Evolutionary conservation across 2,888 invertebrate genomes (phyloP), one percentile per base, ranked within the genome.

Genomic region (Drosophila borborema): DNA sequence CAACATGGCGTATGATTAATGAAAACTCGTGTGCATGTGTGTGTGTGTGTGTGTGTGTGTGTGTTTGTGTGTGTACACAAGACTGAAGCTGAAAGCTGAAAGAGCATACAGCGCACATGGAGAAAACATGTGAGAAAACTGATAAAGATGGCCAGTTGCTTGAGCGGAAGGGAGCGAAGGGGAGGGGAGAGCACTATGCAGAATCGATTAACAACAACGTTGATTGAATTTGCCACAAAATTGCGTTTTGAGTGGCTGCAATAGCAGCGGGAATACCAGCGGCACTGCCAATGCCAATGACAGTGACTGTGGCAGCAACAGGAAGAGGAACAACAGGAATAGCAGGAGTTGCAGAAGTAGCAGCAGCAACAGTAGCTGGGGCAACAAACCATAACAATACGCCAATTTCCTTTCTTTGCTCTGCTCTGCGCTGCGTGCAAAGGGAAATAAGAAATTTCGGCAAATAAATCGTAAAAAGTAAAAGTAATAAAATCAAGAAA

Each of bases 381-480:
- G 48, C 49, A 64, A 40, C 40, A 46, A 65, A 55, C 74, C 71
- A 77, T 78, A 78, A 79, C 79, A 79, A 72, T 72, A 64, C 69
- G 71, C 67, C 76, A 70, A 87, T 79, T 84, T 81, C 72, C 79
- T 79, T 72, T 73, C 43, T 9, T 58, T 18, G 31, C 28, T 58
- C 56, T 63, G 5, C 18, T 60, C 63, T 60, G 56, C 43, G 62
- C 48, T 28, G 48, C 48, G 73, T 53, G 53, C 53, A 53, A 36
- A 88, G 77, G 86, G 88, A 86, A 86, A 86, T 86, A 88, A 82
- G 89, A 88, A 86, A 88, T 88, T 86, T 86, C 84, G 72, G 84
- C 89, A 88, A 85, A 86, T 86, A 86, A 86, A 86, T 88, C 86
- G 89, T 88, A 82, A 86, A 86, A 88, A 88, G 89, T 82, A 86